These are phyloP conservation scores for Neomonachus schauinslandi DNA, from an alignment of 2,113 vertebrate genomes.

Conservation along the genomic window DNA sequence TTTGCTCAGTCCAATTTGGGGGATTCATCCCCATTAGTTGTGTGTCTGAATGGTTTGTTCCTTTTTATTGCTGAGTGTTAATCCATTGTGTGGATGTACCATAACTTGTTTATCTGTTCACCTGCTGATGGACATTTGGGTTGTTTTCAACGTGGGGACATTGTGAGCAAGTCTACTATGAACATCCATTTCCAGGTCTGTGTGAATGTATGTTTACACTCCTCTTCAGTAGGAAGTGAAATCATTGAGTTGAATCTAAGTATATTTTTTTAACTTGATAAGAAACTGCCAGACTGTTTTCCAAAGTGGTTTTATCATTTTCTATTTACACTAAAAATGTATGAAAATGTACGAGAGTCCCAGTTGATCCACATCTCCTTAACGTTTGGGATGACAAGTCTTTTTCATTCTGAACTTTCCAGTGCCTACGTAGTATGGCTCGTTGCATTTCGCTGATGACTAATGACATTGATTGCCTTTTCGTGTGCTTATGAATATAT, in stretches of 20 bases:
- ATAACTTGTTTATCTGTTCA: background rate
- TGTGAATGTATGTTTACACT: background rate
- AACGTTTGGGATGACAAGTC: background rate
- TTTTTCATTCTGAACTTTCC: background rate
- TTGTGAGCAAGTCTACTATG: background rate
- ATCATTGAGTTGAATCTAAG: background rate
- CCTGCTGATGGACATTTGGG: background rate
- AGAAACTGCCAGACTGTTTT: background rate
- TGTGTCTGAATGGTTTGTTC: background rate
- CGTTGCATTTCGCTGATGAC: background rate
- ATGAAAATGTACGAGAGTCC: background rate
- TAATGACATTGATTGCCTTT: background rate
- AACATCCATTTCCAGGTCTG: background rate
- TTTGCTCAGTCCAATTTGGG: background rate
- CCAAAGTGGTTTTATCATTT: background rate
- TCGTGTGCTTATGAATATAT: background rate
- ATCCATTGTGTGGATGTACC: background rate
- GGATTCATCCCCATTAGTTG: background rate
- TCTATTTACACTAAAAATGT: background rate
- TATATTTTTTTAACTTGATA: background rate
- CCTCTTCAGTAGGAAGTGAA: background rate
- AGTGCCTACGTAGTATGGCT: rapidly evolving
- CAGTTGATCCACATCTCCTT: background rate
- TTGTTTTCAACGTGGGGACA: background rate
- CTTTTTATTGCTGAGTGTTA: background rate